Evolutionary conservation across 2,113 vertebrate genomes (phyloP).

Genomic region (Furnarius figulus): DNA sequence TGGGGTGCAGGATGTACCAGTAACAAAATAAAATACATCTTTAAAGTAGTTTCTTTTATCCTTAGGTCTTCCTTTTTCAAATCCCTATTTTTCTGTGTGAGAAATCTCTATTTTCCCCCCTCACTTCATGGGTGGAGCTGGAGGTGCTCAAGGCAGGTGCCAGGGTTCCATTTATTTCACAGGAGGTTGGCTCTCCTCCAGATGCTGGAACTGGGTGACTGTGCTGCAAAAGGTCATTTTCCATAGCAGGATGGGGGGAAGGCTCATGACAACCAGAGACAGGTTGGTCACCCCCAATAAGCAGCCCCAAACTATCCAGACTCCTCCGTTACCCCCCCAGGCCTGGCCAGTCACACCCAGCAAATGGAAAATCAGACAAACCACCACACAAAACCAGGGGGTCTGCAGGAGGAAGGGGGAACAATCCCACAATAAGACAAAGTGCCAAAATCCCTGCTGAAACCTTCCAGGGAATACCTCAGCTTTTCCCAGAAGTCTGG

Average conservation of each 20-base stretch:
- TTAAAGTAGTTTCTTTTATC: neutral
- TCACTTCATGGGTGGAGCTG: neutral
- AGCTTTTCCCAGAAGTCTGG: neutral
- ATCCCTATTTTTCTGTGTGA: neutral
- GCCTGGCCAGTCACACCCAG: neutral
- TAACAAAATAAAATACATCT: neutral
- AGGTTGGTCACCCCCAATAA: neutral
- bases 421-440: neutral
- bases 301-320: neutral
- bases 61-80: neutral
- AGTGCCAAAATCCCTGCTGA: neutral
- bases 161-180: neutral
- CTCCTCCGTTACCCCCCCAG: neutral
- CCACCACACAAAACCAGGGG: fast-evolving
- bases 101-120: neutral
- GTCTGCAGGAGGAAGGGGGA: neutral
- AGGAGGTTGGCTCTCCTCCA: neutral
- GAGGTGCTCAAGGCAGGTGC: neutral
- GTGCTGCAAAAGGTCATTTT: neutral
- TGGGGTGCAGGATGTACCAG: neutral
- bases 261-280: neutral
- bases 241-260: neutral
- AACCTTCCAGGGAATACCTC: neutral
- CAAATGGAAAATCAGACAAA: neutral
- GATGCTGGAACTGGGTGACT: neutral